phyloP scores from a whole-genome alignment of 2,797 vertebrate genomes.

The Rousettus madagascariensis region DNA sequence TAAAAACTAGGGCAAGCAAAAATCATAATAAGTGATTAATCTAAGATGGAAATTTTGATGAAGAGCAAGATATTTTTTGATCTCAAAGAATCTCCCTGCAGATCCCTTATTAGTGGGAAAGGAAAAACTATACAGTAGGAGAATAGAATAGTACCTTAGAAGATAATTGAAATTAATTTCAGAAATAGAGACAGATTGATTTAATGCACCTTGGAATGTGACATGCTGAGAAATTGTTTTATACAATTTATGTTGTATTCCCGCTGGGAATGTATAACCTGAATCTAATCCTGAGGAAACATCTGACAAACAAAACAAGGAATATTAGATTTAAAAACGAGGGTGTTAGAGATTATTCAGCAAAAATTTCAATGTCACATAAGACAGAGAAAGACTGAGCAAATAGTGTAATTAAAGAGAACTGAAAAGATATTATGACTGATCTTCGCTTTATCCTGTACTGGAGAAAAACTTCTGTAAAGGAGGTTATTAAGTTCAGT shows the following conservation, averaged over 20 bases:
- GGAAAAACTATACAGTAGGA: neutral
- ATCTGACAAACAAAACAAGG: neutral
- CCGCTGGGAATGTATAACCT: neutral
- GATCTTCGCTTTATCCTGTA: neutral
- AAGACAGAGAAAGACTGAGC: neutral
- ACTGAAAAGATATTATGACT: neutral
- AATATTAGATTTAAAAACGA: neutral
- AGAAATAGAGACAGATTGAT: neutral
- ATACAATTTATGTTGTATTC: neutral
- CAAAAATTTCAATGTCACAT: neutral
- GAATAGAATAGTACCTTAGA: neutral
- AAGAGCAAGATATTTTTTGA: neutral
- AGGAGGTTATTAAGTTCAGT: neutral
- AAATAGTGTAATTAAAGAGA: neutral
- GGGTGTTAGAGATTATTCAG: neutral
- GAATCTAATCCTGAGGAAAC: neutral
- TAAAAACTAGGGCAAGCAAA: neutral
- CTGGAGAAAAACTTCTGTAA: neutral
- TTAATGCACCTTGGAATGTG: neutral
- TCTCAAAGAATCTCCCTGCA: neutral
- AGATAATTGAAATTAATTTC: neutral
- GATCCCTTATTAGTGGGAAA: neutral
- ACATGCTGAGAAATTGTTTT: neutral
- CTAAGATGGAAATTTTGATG: neutral
- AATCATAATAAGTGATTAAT: neutral